Base-by-base conservation (phyloP, 23 tunicate genomes). In the Trididemnum miniatum region DNA sequence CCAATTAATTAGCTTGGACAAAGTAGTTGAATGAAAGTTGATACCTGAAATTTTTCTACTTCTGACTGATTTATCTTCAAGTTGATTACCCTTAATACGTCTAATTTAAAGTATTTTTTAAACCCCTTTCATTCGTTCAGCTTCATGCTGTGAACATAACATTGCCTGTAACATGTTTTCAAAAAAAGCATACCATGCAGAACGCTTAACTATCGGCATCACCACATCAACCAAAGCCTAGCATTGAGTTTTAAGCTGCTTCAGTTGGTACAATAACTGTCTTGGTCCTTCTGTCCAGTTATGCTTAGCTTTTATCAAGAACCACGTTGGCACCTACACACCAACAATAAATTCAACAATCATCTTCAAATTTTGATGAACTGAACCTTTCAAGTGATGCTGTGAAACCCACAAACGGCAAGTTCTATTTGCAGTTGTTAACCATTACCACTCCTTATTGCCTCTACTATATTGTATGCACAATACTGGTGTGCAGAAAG, bases 381-480 rank as follows among this genome's bases (percentile, higher is more conserved):
- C 26, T 62, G 15, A 3, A 3, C 29, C 67, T 62, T 62, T 62
- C 26, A 62, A 24, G 4, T 22, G n/a, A n/a, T 62, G 67, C 29
- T 62, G 26, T 12, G 67, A 62, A 62, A 62, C 67, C 26, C 67
- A 62, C 23, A n/a, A n/a, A n/a, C n/a, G n/a, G n/a, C n/a, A n/a
- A n/a, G n/a, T n/a, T n/a, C n/a, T n/a, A 62, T 62, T 62, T 20
- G 67, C 67, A 3, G 67, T 62, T 62, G 67, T 62, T 20, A 62
- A 24, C 67, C 67, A 24, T 62, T 24, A 12, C 26, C 67, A 62
- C 28, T 20, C n/a, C 26, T 62, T 22, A 62, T 62, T 22, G 26
- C 67, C n/a, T 62, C 26, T 20, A 62, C 29, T n/a, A 62, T 62
- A 12, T 62, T 62, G 67, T n/a, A 3, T 3, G 23, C 67, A n/a